Conservation (phyloP, 2,797 vertebrate species). For the Argya squamiceps region DNA sequence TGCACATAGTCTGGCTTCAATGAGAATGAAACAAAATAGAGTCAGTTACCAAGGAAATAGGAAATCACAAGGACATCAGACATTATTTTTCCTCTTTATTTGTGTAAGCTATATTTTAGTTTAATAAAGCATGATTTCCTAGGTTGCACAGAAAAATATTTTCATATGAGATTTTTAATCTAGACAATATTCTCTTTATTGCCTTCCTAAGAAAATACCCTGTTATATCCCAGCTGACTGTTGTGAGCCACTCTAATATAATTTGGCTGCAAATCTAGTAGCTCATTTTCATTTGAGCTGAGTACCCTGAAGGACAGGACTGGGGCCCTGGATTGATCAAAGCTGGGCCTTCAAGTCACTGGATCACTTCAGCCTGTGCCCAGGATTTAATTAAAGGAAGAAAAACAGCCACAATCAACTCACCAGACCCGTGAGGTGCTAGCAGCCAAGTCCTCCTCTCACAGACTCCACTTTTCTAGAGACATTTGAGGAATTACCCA, state of each 20-base stretch:
- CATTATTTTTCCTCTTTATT: neutral
- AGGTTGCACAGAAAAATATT: slow-evolving; percentile 24
- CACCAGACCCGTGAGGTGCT: rapidly evolving
- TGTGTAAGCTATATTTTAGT: slow-evolving; percentile 5
- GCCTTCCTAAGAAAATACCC: slow-evolving; percentile 32
- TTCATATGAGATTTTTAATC: slow-evolving; percentile 24
- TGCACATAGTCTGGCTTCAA: neutral
- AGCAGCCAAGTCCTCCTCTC: neutral
- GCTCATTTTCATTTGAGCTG: slow-evolving; percentile 26
- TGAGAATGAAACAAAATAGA: neutral
- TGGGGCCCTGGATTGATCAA: slow-evolving; percentile 8
- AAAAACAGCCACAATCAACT: slow-evolving; percentile 3
- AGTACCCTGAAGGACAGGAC: neutral
- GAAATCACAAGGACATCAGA: neutral
- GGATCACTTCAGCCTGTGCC: neutral
- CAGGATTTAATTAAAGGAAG: slow-evolving; percentile 29
- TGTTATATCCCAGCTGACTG: slow-evolving; percentile 30
- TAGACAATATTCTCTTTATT: slow-evolving; percentile 53
- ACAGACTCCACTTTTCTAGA: neutral
- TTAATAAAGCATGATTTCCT: slow-evolving; percentile 29
- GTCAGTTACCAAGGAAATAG: slow-evolving; percentile 17
- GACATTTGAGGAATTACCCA: neutral
- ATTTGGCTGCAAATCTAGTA: slow-evolving; percentile 47
- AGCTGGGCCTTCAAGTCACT: neutral
- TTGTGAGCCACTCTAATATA: neutral